Evolutionary conservation across 2,888 invertebrate species (phyloP), one percentile per base, ranked within the genome.

Genomic region (Scaptodrosophila latifasciaeformis): DNA sequence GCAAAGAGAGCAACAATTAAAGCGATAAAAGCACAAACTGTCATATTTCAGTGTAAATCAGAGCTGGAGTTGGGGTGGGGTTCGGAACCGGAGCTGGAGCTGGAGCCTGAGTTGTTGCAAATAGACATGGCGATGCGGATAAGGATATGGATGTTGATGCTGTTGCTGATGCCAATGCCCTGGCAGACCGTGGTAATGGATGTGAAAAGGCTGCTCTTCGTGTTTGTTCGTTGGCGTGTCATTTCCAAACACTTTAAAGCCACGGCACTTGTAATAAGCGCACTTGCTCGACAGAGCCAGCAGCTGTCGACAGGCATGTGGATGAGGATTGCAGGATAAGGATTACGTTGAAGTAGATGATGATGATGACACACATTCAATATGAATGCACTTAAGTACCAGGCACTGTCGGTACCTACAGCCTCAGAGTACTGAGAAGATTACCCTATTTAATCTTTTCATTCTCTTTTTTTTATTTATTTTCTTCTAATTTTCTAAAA

Each of bases 41-140:
- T 69, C 71, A 59, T 70, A 72, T 63, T 69, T 72, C 61, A 56
- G 53, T 59, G 75, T 71, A 78, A 78, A 71, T 78, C 71, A 78
- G 72, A 49, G 35, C 70, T 57, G 58, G 52, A 61, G 58, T 51
- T 66, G 55, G 46, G 48, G 27, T 27, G 27, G 27, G 27, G 27
- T 27, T 27, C 27, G 24, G 4, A 24, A 24, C 24, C 3, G 19
- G 13, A n/a, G 7, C n/a, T 37, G 24, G 3, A 12, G 19, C 19
- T 18, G 37, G 37, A 29, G 24, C 24, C 24, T 5, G 24, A 3
- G 4, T 24, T 3, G 24, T 7, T 24, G 24, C 7, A 3, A 24
- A 24, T 24, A 7, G 24, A 5, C 24, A 7, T 24, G 3, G 24
- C 24, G 4, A 24, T 24, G 24, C 7, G n/a, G n/a, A n/a, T n/a